Base-by-base conservation (phyloP, 2,113 vertebrate species). In the Rallus limicola region DNA sequence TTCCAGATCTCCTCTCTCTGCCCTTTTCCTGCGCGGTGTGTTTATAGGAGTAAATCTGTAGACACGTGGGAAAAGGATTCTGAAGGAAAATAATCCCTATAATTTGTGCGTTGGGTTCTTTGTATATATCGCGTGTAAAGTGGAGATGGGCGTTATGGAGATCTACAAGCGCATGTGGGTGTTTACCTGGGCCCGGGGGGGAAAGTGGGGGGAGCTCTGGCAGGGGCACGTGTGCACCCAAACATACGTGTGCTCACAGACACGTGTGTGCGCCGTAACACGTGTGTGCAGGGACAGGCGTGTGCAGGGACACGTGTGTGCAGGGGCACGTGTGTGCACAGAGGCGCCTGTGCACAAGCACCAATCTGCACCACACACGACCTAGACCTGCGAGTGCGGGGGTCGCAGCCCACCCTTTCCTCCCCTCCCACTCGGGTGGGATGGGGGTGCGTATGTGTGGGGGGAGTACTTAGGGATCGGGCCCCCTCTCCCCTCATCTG, bases 251-350 rank as follows among this genome's bases (percentile, higher is more conserved):
- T 65, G 82, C 11, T 16, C 69, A 5, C 29, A 5, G 34, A 17
- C 9, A 11, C 33, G 36, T 2, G 50, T 55, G 75, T 12, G 62
- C 56, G 1, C 5, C 3, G 13, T 3, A 4, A 9, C 19, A 7
- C 3, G 40, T 1, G 14, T 42, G 74, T 8, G 26, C 40, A 1
- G 13, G 3, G 56, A 2, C 21, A 7, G 8, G 28, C 1, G 26
- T 26, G 53, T 29, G 53, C 50, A 7, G 36, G 36, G 34, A 17
- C 9, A 11, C 33, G 36, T 2, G 14, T 42, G 74, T 8, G 26
- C 40, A 1, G 13, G 3, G 56, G 1, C 21, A 7, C 12, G 28
- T 2, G 26, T 26, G 53, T 29, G 53, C 50, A 7, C 7, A 19
- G 10, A 7, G 3, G 21, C 42, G 42, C 42, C 42, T 42, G 44